These are phyloP conservation scores for Bucco capensis DNA, from an alignment of 2,113 vertebrate genomes.

Conservation along the genomic window DNA sequence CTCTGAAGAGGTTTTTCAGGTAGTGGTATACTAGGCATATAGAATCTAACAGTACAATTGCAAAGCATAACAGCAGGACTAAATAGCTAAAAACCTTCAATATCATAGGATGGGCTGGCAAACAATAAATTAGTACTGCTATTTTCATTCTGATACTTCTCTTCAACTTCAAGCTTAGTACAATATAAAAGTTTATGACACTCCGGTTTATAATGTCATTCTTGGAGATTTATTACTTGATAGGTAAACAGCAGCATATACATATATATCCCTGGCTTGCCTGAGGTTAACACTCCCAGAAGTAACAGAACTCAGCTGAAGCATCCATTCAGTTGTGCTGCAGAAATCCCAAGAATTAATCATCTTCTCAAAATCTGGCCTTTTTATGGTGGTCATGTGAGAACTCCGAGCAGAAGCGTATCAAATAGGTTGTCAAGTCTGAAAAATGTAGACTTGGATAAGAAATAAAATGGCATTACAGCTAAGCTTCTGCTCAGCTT, in stretches of 20 bases:
- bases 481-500: background rate
- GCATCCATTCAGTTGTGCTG: background rate
- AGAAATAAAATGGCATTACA: background rate
- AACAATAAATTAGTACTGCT: background rate
- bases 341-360: background rate
- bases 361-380: background rate
- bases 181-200: background rate
- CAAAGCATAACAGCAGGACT: background rate
- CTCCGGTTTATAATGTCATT: background rate
- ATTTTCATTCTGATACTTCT: background rate
- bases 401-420: background rate
- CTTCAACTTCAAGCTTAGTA: background rate
- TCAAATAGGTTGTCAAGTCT: background rate
- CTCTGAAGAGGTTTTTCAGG: background rate
- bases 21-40: fast-evolving
- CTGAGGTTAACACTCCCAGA: background rate
- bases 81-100: background rate
- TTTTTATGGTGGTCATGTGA: background rate
- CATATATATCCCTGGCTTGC: background rate
- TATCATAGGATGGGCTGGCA: background rate
- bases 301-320: background rate
- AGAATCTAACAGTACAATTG: background rate
- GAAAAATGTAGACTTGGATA: background rate
- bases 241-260: background rate
- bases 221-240: background rate